These are phyloP conservation scores for Marasmarcha lunaedactyla DNA, from an alignment of 2,888 invertebrate genomes.

Conservation along the genomic window DNA sequence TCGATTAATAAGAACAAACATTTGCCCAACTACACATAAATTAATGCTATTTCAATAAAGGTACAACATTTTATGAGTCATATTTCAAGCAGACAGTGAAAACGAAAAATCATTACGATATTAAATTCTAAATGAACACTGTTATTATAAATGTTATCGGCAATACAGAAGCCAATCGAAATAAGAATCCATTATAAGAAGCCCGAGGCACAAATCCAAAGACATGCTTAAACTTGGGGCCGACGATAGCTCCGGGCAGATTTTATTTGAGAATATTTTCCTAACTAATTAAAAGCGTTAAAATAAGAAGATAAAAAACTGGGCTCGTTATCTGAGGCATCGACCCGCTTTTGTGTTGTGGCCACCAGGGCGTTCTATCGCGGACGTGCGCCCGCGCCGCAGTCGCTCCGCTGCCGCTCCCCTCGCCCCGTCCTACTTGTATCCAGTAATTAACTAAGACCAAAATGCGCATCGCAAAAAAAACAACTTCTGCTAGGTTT, in stretches of 20 bases:
- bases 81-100: slow-evolving; percentile 22
- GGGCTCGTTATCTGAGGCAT: slow-evolving; percentile 66
- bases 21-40: too few species aligned
- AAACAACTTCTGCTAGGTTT: neutral
- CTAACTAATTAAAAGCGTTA: slow-evolving; percentile 69
- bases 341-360: slow-evolving; percentile 63
- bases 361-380: slow-evolving; percentile 38
- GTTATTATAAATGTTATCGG: slow-evolving; percentile 43
- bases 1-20: too few species aligned
- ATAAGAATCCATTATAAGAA: slow-evolving; percentile 43
- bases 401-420: slow-evolving; percentile 36
- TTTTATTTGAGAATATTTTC: slow-evolving; percentile 69
- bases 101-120: slow-evolving; percentile 30
- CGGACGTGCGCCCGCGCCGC: slow-evolving; percentile 22
- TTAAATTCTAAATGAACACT: slow-evolving; percentile 36
- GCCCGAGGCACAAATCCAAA: slow-evolving; percentile 46
- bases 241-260: slow-evolving; percentile 43
- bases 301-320: slow-evolving; percentile 64
- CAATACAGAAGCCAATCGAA: slow-evolving; percentile 54
- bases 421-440: too few species aligned
- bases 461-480: slow-evolving; percentile 19
- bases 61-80: slow-evolving; percentile 4
- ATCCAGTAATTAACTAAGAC: slow-evolving; percentile 64
- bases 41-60: neutral
- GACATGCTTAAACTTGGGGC: slow-evolving; percentile 46